Evolutionary conservation across 1,140 invertebrate genomes (phyloP).

Genomic region (Megalonaias nervosa): DNA sequence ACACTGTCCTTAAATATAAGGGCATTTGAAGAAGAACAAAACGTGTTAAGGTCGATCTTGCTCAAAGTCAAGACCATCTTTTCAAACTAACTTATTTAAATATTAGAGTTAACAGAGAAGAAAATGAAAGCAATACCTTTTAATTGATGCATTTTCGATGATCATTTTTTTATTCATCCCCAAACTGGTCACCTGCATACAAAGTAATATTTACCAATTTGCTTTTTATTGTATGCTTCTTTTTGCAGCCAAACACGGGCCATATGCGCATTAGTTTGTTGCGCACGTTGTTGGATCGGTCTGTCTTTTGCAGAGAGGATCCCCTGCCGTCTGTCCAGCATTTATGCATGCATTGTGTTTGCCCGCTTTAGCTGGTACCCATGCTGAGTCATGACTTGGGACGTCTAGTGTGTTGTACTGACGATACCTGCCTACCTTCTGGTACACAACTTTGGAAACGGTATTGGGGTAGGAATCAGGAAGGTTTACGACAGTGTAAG

Average conservation of each 20-base stretch:
- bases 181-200: background rate
- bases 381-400: background rate
- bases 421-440: background rate
- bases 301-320: background rate
- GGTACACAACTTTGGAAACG: background rate
- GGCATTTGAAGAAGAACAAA: too few species aligned
- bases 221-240: background rate
- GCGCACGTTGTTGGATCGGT: slow-evolving; percentile 12
- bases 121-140: too few species aligned
- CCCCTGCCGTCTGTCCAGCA: slow-evolving; percentile 1
- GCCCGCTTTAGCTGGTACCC: background rate
- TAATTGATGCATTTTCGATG: too few species aligned
- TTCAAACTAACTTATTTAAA: too few species aligned
- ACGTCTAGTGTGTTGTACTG: slow-evolving; percentile 1
- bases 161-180: too few species aligned
- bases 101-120: too few species aligned
- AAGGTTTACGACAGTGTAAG: slow-evolving; percentile 7
- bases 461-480: slow-evolving; percentile 2
- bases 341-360: background rate
- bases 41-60: too few species aligned
- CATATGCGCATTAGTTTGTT: slow-evolving; percentile 4
- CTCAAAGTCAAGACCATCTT: too few species aligned
- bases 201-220: slow-evolving; percentile 10
- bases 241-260: background rate
- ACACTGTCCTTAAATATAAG: too few species aligned